Percentiles rank a stretch among this genome's conserved stretches.
Evolutionary conservation across 2,113 vertebrate species (phyloP).

Genomic region (Mobula hypostoma): DNA sequence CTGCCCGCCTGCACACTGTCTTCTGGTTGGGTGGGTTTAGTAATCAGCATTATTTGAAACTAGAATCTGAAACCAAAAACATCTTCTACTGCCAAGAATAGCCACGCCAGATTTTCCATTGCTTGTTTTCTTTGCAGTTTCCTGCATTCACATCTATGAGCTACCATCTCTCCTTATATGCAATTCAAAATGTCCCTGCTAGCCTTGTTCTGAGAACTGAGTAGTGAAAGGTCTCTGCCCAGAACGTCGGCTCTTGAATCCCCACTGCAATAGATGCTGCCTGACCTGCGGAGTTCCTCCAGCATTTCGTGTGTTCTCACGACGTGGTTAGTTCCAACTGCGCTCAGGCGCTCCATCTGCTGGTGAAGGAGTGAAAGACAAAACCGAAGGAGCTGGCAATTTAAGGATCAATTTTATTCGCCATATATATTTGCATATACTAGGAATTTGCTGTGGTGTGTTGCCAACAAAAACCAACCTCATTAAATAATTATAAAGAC

Average conservation of each 20-base stretch:
- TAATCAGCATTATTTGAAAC: background rate
- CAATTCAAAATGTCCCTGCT: background rate
- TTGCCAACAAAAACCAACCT: too few relatives aligned
- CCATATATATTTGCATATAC: too few relatives aligned
- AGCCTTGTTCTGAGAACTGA: background rate
- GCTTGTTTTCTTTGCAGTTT: background rate
- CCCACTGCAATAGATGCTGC: too few relatives aligned
- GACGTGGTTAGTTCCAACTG: background rate
- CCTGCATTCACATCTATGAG: background rate
- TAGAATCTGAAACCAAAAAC: background rate
- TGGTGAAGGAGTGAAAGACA: background rate
- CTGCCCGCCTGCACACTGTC: background rate
- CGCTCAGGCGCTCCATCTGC: background rate
- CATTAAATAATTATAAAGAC: too few relatives aligned
- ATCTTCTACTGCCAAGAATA: background rate
- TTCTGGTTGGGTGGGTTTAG: background rate
- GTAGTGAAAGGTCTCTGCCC: too few relatives aligned
- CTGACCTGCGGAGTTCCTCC: too few relatives aligned
- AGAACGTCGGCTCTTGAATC: too few relatives aligned
- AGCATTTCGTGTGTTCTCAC: too few relatives aligned
- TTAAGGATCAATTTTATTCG: too few relatives aligned
- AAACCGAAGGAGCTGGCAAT: background rate
- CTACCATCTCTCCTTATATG: background rate
- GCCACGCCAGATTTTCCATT: background rate
- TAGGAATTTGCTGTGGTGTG: too few relatives aligned